Base-by-base conservation (phyloP, 2,113 vertebrate genomes). In the Notarius lentiginosus region DNA sequence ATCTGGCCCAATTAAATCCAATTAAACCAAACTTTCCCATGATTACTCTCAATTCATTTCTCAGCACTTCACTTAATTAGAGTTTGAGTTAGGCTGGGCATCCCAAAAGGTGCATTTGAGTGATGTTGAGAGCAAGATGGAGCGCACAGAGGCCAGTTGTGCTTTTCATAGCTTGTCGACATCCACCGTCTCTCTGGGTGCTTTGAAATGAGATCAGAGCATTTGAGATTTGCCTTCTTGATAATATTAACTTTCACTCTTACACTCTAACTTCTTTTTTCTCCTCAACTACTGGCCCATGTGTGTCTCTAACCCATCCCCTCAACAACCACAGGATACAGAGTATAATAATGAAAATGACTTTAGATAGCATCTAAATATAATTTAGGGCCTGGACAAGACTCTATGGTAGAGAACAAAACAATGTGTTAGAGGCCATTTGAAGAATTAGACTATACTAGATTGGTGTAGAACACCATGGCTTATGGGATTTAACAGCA, bases 191-290 rank as follows among this genome's bases (percentile, higher is more conserved):
- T 91, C 82, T 90, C 84, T 10, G 82, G 82, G 22, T 83, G 14
- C 41, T 88, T 92, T 76, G 84, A 94, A 94, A 95, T 95, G 91
- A 95, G 93, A 94, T 94, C 92, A 94, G 93, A 94, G 93, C 92
- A 90, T 94, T 92, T 79, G 91, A 94, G 92, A 92, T 92, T 92
- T 92, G 87, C 91, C 91, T 93, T 89, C 88, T 91, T 91, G 90
- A 93, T 94, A 92, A 93, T 91, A 92, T 93, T 94, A 94, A 92
- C 92, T 92, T 89, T 87, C 24, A 87, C 30, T 58, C 9, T n/a
- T 70, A 15, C 30, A 51, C 9, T 56, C 70, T 14, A 20, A 12
- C 53, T 63, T 79, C 34, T 34, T 60, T 80, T 24, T 12, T 17
- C 41, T 10, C 41, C 72, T 0, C n/a, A 20, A 47, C 73, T 56